These are phyloP conservation scores for Hemithea aestivaria DNA, from an alignment of 2,888 invertebrate genomes.

Conservation along the genomic window DNA sequence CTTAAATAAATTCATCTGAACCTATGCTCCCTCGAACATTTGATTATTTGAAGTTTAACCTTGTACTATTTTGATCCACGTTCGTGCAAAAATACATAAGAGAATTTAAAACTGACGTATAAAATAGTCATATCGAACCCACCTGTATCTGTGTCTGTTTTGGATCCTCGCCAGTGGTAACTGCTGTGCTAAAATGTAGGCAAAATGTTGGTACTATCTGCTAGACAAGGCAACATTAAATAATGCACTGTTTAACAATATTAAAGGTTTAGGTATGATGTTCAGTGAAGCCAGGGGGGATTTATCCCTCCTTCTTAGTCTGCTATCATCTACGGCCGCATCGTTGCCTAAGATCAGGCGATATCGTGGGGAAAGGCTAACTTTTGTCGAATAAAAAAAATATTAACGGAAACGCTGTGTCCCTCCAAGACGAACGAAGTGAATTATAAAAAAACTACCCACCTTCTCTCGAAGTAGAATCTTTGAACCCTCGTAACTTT, in stretches of 20 bases:
- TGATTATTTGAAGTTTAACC: slow-evolving; percentile 63
- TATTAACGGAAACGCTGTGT: no score
- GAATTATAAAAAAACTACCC: no score
- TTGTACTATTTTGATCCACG: slow-evolving; percentile 59
- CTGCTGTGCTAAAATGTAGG: slow-evolving; percentile 19
- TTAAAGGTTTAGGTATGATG: no score
- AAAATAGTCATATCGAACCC: slow-evolving; percentile 47
- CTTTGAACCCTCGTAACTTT: no score
- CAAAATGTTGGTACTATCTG: slow-evolving; percentile 7
- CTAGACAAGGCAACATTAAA: not conserved
- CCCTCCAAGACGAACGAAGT: no score
- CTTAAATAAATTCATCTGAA: slow-evolving; percentile 27
- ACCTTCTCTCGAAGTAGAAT: no score
- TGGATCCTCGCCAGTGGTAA: slow-evolving; percentile 56
- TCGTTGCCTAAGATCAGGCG: no score
- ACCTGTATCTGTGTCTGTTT: slow-evolving; percentile 48
- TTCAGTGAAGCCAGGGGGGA: no score
- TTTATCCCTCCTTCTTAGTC: no score
- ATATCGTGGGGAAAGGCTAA: no score
- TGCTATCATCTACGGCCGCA: no score
- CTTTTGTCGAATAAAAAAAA: no score
- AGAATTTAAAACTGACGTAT: slow-evolving; percentile 50
- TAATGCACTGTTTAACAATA: not conserved
- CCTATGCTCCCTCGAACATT: slow-evolving; percentile 45
- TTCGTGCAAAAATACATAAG: slow-evolving; percentile 57